Percentiles rank a stretch among this genome's conserved stretches.
Conservation (phyloP, 2,797 vertebrate genomes). For the Hirundo rustica region DNA sequence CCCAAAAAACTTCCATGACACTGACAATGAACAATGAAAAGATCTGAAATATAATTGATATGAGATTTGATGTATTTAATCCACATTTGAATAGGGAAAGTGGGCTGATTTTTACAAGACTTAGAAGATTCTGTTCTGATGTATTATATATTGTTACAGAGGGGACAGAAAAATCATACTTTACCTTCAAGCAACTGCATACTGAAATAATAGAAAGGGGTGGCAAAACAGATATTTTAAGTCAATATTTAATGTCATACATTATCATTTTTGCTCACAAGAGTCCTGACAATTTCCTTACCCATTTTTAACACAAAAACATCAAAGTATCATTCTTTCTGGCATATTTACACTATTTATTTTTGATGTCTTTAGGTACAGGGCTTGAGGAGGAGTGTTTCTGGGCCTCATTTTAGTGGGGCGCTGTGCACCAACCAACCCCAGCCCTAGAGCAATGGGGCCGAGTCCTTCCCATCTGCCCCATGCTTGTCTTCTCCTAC, state of each 20-base stretch:
- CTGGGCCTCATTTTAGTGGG: not conserved
- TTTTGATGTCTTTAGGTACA: not conserved
- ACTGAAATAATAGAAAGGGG: slow-evolving; percentile 73
- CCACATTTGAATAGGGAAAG: slow-evolving; percentile 49
- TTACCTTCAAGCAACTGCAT: slow-evolving; percentile 69
- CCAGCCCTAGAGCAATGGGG: not conserved
- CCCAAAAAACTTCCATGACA: slow-evolving; percentile 55
- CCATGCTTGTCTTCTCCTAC: slow-evolving; percentile 16
- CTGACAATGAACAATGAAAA: slow-evolving; percentile 65
- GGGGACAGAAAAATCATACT: slow-evolving; percentile 76
- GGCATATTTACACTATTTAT: slow-evolving; percentile 2
- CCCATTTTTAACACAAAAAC: slow-evolving; percentile 20
- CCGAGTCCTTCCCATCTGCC: not conserved
- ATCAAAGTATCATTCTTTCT: slow-evolving; percentile 20
- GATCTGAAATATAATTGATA: slow-evolving; percentile 81
- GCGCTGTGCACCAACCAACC: not conserved
- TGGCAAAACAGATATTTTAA: slow-evolving; percentile 49
- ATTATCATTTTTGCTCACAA: slow-evolving; percentile 1
- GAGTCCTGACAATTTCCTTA: slow-evolving; percentile 20
- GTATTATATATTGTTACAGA: not conserved
- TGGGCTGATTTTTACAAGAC: slow-evolving; percentile 50
- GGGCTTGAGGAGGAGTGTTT: not conserved
- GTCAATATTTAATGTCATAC: slow-evolving; percentile 35
- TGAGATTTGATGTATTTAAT: slow-evolving; percentile 77
- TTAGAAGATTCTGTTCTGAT: slow-evolving; percentile 68